Percentiles rank a stretch among this genome's conserved stretches.
These are phyloP conservation scores for Lepeophtheirus salmonis DNA, from an alignment of 1,140 invertebrate genomes.

Conservation along the genomic window DNA sequence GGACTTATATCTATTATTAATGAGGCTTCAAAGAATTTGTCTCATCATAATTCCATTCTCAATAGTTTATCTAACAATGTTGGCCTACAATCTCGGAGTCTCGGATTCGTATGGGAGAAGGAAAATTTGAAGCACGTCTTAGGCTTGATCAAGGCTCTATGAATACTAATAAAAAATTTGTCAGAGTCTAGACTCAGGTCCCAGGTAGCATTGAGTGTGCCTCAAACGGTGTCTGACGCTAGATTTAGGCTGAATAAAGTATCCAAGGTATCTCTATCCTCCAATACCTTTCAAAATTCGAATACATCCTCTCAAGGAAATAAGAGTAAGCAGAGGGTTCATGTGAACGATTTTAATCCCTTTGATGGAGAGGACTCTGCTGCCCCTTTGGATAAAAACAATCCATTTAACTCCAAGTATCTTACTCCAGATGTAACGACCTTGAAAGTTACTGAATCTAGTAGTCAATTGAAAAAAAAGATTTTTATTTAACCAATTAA, in stretches of 20 bases:
- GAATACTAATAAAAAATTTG: neutral
- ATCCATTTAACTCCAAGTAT: neutral
- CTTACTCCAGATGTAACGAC: neutral
- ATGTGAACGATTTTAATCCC: neutral
- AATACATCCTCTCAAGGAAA: neutral
- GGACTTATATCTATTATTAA: slow-evolving; percentile 25
- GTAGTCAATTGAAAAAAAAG: neutral
- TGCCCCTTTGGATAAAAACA: neutral
- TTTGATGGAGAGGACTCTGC: neutral
- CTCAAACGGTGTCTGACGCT: neutral
- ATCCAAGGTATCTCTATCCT: neutral
- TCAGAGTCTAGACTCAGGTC: neutral
- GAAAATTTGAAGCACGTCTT: neutral
- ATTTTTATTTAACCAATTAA: no score
- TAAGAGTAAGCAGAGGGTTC: no score
- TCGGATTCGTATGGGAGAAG: neutral
- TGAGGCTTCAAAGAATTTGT: slow-evolving; percentile 47
- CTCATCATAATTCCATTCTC: neutral
- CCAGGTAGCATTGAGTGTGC: neutral
- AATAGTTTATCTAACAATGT: neutral
- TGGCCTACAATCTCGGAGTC: neutral
- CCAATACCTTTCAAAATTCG: neutral
- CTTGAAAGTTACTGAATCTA: neutral
- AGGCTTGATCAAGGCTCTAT: neutral
- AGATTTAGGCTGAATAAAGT: neutral